These are phyloP conservation scores for Myotis davidii DNA, from an alignment of 2,113 vertebrate genomes.

Conservation along the genomic window DNA sequence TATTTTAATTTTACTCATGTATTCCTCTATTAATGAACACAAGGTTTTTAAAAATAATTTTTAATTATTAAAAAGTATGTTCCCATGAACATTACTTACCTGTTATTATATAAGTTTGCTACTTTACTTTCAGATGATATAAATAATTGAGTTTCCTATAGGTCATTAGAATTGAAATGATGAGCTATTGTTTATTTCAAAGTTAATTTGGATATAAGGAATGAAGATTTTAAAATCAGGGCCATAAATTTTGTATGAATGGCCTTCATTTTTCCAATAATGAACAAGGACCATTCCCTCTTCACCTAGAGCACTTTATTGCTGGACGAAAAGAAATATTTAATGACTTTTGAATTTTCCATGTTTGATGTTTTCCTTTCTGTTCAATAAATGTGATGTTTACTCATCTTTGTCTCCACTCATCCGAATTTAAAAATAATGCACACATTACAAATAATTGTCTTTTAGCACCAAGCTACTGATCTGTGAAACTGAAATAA, in stretches of 20 bases:
- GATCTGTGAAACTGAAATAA: conserved; percentile 66
- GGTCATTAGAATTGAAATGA: background rate
- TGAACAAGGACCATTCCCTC: background rate
- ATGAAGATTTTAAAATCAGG: background rate
- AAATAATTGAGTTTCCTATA: background rate
- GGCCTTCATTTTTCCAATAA: background rate
- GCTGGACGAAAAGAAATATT: background rate
- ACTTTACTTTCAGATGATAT: background rate
- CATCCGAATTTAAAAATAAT: conserved; percentile 31
- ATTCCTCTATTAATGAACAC: background rate
- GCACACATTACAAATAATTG: background rate
- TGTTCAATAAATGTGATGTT: background rate
- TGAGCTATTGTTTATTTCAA: background rate
- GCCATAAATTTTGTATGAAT: background rate
- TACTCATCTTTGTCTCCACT: conserved; percentile 9
- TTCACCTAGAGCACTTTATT: background rate
- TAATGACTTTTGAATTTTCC: background rate
- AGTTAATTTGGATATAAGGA: background rate
- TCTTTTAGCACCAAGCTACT: conserved; percentile 41
- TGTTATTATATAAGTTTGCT: background rate
- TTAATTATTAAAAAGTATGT: background rate
- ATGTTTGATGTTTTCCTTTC: conserved; percentile 36
- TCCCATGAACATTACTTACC: background rate
- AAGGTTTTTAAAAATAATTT: background rate
- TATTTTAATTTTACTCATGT: background rate